A percentile compares a stretch with the other conserved stretches of the same genome.
Evolutionary conservation across 2,888 invertebrate species (phyloP).

Genomic region (Elaeidobius kamerunicus): DNA sequence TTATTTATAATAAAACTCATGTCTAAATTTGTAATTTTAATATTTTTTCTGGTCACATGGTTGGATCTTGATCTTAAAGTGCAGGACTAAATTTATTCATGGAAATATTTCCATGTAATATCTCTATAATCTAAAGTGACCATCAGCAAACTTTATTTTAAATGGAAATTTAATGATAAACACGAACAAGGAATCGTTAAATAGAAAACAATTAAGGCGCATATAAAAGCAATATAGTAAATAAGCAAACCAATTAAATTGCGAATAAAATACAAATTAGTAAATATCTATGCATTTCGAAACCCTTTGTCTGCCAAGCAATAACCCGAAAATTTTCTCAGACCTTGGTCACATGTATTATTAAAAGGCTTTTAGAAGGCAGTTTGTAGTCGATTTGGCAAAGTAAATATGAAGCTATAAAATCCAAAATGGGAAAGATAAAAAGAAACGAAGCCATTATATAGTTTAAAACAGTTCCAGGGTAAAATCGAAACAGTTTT

Average conservation of each 20-base stretch:
- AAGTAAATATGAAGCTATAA: constrained; percentile 29
- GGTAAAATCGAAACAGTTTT: constrained; percentile 29
- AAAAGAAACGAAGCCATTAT: constrained; percentile 29
- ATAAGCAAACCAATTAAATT: constrained; percentile 6
- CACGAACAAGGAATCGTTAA: too few species aligned
- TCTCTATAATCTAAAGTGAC: too few species aligned
- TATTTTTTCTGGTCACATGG: too few species aligned
- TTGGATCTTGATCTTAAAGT: too few species aligned
- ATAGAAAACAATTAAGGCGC: too few species aligned
- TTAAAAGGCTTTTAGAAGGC: constrained; percentile 29
- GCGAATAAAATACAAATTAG: constrained; percentile 13
- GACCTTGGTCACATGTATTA: constrained; percentile 27
- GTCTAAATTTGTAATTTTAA: too few species aligned
- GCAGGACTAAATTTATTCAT: too few species aligned
- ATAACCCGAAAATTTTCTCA: constrained; percentile 22
- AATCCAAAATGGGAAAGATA: constrained; percentile 29
- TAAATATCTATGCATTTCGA: constrained; percentile 8
- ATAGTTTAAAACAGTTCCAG: constrained; percentile 30
- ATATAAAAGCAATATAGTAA: neutral
- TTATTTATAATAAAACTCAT: too few species aligned
- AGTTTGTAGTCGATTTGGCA: constrained; percentile 32
- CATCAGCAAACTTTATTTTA: too few species aligned
- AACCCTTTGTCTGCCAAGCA: constrained; percentile 14
- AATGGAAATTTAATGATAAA: too few species aligned
- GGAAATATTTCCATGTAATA: too few species aligned